Evolutionary conservation across 2,113 vertebrate species (phyloP), one percentile per base, ranked within the genome.

Genomic region (Odocoileus virginianus): DNA sequence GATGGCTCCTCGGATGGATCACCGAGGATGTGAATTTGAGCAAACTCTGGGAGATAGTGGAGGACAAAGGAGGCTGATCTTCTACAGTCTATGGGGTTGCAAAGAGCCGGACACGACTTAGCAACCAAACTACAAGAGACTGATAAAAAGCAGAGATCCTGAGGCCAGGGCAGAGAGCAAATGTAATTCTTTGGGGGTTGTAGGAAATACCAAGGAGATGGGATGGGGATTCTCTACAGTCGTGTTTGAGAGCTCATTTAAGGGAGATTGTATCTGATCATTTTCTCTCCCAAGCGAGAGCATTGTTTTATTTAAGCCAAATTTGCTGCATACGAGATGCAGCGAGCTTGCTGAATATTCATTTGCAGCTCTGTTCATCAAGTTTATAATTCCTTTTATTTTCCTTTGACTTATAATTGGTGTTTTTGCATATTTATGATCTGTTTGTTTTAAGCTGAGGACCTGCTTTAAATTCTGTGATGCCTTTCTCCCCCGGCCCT

Each of bases 371-470:
- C 87, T 45, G 57, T 28, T n/a, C 50, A 86, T 94, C 36, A 30
- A 16, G 55, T 83, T 90, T 94, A 2, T 21, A 33, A 90, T 93
- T 71, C 11, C 14, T 67, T 57, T 81, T 43, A 85, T 74, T 94
- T 95, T 78, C 58, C 54, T 89, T 92, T 81, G 86, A 89, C 23
- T 67, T 78, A 19, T 43, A 58, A 84, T 76, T 92, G 82, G 36
- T 14, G 17, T 81, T n/a, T 97, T 82, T 94, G 94, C 79, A 89
- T 90, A 94, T 97, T 84, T 71, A 81, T 82, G 54, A 87, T 71
- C 40, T 47, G 43, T 74, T 84, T 57, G 71, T 87, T 71, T 96
- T 61, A 55, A 40, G 58, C 23, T 57, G 57, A 71, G 43, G 67
- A 61, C 43, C 36, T 82, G 43, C 40, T 61, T 92, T n/a, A 58